These are phyloP conservation scores for Sitobion miscanthi DNA, from an alignment of 1,140 invertebrate genomes.

Conservation along the genomic window DNA sequence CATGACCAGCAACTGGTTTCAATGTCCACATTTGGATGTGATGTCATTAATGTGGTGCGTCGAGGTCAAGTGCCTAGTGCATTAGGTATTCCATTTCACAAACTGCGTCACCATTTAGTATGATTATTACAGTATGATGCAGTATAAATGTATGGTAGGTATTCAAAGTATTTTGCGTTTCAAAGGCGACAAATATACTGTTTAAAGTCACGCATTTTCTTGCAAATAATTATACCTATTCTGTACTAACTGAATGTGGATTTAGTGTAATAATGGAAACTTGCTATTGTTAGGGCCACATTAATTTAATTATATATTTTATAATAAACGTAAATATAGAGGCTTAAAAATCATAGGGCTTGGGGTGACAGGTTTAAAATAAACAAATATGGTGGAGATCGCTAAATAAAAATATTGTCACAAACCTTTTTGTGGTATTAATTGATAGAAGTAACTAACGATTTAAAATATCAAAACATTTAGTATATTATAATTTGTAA, in stretches of 20 bases:
- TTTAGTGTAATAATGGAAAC: not conserved
- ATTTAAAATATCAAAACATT: not conserved
- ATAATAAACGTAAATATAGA: not conserved
- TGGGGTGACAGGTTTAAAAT: not conserved
- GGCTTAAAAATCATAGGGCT: not conserved
- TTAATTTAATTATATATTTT: not conserved
- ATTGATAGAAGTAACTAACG: not conserved
- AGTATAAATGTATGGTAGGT: not conserved
- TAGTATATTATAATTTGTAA: not conserved
- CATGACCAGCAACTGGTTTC: not conserved
- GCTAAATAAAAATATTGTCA: no score
- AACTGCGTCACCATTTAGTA: not conserved
- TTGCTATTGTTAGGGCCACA: not conserved
- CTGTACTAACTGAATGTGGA: no score
- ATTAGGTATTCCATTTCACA: not conserved
- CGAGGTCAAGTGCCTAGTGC: not conserved
- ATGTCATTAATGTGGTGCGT: not conserved
- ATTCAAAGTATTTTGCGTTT: not conserved
- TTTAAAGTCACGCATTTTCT: not conserved
- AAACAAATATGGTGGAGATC: not conserved
- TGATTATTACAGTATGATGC: not conserved
- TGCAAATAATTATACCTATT: not conserved
- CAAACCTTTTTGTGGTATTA: no score
- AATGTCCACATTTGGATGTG: conserved; percentile 8
- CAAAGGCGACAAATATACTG: not conserved